Percentiles rank a stretch among this genome's conserved stretches.
phyloP scores from a whole-genome alignment of 2,888 invertebrate species.

The Rhopalosiphum nymphaeae region DNA sequence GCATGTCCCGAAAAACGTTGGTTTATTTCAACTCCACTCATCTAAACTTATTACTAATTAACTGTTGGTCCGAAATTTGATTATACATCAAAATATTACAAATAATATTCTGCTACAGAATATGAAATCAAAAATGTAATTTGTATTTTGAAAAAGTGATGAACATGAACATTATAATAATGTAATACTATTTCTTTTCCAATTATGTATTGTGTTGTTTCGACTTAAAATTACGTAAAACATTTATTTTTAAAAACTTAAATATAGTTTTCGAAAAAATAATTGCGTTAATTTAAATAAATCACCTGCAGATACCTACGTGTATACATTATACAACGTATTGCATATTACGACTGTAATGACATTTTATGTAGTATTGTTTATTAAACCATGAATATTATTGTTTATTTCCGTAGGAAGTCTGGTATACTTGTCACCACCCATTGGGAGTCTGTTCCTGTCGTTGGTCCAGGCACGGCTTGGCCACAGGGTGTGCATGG shows the following conservation, averaged over 20 bases:
- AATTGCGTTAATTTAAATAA: background rate
- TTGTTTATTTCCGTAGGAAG: constrained; percentile 13
- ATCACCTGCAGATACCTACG: too few species aligned
- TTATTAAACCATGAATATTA: background rate
- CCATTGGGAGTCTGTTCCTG: constrained; percentile 30
- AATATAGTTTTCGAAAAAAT: background rate
- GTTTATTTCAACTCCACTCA: too few species aligned
- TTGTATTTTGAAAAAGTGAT: too few species aligned
- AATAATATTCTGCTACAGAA: too few species aligned
- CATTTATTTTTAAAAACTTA: background rate
- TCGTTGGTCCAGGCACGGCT: constrained; percentile 10
- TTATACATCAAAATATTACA: too few species aligned
- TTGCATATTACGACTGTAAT: too few species aligned
- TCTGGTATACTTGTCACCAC: constrained; percentile 50
- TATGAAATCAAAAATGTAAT: too few species aligned
- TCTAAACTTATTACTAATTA: too few species aligned
- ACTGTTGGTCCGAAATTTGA: too few species aligned
- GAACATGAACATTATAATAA: background rate
- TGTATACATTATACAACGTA: too few species aligned
- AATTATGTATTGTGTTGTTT: background rate
- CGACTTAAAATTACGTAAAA: background rate
- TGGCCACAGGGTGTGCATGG: constrained; percentile 46
- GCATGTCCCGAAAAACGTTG: too few species aligned
- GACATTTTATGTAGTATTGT: too few species aligned
- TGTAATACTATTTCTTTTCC: background rate